Evolutionary conservation across 1,140 invertebrate species (phyloP).

Genomic region (Macrobrachium rosenbergii): DNA sequence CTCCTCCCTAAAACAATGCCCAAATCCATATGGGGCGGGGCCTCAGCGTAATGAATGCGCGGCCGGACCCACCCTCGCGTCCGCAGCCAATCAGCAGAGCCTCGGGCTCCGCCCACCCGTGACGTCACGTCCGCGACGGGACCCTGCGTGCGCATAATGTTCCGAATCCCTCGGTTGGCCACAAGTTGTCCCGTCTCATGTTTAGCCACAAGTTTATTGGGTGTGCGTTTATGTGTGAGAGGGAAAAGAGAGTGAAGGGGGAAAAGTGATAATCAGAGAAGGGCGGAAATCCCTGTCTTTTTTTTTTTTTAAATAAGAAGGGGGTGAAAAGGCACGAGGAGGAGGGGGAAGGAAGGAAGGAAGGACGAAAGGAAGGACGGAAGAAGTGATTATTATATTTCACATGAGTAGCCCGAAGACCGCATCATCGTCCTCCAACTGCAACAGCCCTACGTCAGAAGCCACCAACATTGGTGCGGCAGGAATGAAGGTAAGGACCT

Average conservation of each 20-base stretch:
- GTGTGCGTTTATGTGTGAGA: conserved; percentile 56
- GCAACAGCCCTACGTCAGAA: neutral
- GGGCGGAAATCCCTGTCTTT: neutral
- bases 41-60: conserved; percentile 37
- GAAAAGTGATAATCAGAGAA: conserved; percentile 43
- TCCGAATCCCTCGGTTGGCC: conserved; percentile 25
- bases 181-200: conserved; percentile 49
- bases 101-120: conserved; percentile 23
- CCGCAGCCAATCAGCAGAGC: neutral
- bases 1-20: conserved; percentile 60
- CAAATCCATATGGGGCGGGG: conserved; percentile 32
- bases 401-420: conserved; percentile 35
- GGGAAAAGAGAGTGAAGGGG: conserved; percentile 31
- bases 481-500: conserved; percentile 42
- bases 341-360: neutral
- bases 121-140: conserved; percentile 11
- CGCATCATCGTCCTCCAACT: conserved; percentile 5
- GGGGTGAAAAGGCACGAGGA: neutral
- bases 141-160: conserved; percentile 40
- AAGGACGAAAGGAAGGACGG: too few species aligned
- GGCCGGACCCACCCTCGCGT: neutral
- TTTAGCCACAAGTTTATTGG: conserved; percentile 54
- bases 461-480: conserved; percentile 5
- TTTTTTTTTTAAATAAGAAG: neutral
- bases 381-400: conserved; percentile 28